A percentile compares a stretch with the other conserved stretches of the same genome.
These are phyloP conservation scores for Heterotis niloticus DNA, from an alignment of 2,113 vertebrate species.

Conservation along the genomic window DNA sequence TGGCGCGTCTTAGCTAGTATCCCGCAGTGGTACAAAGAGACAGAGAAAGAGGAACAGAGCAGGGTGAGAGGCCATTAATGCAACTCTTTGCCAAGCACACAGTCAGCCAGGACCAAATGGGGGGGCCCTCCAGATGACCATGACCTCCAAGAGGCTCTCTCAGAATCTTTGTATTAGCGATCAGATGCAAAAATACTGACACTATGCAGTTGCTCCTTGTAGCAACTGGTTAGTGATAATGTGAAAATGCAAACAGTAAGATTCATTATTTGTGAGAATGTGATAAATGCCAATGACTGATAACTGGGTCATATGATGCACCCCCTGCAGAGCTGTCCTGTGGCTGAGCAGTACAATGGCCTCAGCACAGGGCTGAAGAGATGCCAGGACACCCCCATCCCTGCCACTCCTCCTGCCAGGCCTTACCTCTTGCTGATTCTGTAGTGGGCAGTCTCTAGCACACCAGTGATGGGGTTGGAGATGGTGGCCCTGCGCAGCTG, in stretches of 20 bases:
- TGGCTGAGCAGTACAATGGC: background rate
- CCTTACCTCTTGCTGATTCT: slow-evolving; percentile 99
- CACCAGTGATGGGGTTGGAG: slow-evolving; percentile 98
- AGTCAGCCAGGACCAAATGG: slow-evolving; percentile 18
- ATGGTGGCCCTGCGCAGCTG: slow-evolving; percentile 99
- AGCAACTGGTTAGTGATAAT: no score
- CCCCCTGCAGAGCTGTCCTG: background rate
- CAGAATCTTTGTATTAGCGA: no score
- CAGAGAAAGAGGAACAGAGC: slow-evolving; percentile 15
- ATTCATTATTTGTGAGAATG: no score
- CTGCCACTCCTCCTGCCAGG: slow-evolving; percentile 9
- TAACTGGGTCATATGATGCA: background rate
- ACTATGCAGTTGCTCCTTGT: no score
- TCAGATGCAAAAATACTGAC: no score
- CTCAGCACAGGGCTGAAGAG: background rate
- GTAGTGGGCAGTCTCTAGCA: slow-evolving; percentile 97
- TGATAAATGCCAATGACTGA: no score
- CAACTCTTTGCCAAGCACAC: slow-evolving; percentile 14
- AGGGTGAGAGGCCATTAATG: slow-evolving; percentile 30
- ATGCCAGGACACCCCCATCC: background rate
- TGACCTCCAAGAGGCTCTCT: no score
- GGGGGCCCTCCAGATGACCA: background rate
- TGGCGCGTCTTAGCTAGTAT: slow-evolving; percentile 91
- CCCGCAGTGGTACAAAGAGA: slow-evolving; percentile 34
- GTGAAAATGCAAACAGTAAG: no score